A percentile compares a stretch with the other conserved stretches of the same genome.
phyloP scores from a whole-genome alignment of 2,797 vertebrate species.

The Oceanodroma leucorhoa region DNA sequence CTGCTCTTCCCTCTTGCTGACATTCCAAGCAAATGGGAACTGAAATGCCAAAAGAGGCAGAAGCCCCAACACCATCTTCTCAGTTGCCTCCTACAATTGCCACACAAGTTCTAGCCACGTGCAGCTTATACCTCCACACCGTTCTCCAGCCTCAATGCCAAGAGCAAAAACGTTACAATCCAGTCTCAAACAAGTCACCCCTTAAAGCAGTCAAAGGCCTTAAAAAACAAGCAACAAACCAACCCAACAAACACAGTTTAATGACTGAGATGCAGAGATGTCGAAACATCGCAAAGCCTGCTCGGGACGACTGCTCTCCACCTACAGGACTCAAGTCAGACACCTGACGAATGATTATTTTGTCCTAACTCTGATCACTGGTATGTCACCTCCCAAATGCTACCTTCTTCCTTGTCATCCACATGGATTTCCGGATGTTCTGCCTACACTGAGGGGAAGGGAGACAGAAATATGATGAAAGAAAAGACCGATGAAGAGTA shows the following conservation, averaged over 20 bases:
- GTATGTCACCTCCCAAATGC: not conserved
- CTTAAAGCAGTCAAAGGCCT: not conserved
- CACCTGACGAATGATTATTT: not conserved
- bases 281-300: not conserved
- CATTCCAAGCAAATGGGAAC: not conserved
- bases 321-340: not conserved
- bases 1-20: not conserved
- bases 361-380: not conserved
- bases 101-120: not conserved
- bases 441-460: not conserved
- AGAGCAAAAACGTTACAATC: not conserved
- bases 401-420: not conserved
- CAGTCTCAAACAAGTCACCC: not conserved
- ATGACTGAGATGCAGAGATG: rapidly evolving
- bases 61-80: not conserved
- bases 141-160: not conserved
- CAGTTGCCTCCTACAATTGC: not conserved
- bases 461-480: not conserved
- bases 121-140: not conserved
- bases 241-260: not conserved
- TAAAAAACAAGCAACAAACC: not conserved
- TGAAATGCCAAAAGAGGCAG: not conserved
- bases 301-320: not conserved
- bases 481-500: not conserved
- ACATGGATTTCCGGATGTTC: not conserved